A percentile compares a stretch with the other conserved stretches of the same genome.
phyloP scores from a whole-genome alignment of 2,888 invertebrate species.

The Luffia ferchaultella region DNA sequence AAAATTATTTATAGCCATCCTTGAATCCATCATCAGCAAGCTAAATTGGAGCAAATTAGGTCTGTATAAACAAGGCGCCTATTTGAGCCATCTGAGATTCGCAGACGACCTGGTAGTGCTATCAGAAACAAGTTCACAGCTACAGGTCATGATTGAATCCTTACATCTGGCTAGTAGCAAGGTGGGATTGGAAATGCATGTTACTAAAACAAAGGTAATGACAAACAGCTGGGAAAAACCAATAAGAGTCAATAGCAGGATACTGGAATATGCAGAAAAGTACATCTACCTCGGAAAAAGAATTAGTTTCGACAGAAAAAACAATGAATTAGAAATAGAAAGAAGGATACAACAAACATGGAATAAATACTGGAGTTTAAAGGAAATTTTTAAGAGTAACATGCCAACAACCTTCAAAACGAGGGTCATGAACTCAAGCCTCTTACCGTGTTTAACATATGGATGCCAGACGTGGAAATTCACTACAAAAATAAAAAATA shows the following conservation, averaged over 20 bases:
- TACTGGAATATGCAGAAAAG: conserved; percentile 5
- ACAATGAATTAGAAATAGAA: conserved; percentile 11
- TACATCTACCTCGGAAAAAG: conserved; percentile 3
- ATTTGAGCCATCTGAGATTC: conserved; percentile 9
- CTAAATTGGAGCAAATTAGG: conserved; percentile 10
- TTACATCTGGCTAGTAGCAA: conserved; percentile 9
- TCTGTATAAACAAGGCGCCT: conserved; percentile 1
- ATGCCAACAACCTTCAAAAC: conserved; percentile 6
- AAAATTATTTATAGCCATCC: conserved; percentile 10
- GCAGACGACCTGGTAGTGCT: conserved; percentile 8
- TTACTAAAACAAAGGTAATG: conserved; percentile 12
- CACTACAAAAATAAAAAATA: conserved; percentile 1
- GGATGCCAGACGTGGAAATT: background rate
- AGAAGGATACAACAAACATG: conserved; percentile 13
- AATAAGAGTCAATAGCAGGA: conserved; percentile 4
- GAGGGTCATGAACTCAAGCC: conserved; percentile 5
- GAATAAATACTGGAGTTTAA: conserved; percentile 16
- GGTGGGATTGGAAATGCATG: conserved; percentile 12
- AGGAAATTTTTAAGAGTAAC: conserved; percentile 10
- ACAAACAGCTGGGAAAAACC: conserved; percentile 9
- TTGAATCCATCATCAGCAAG: conserved; percentile 8
- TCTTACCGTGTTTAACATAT: conserved; percentile 8
- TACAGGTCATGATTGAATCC: conserved; percentile 9
- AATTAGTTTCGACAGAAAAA: conserved; percentile 1
- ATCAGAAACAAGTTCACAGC: conserved; percentile 3